Base-by-base conservation (phyloP, 2,888 invertebrate species). In the Ferdinandea cuprea region DNA sequence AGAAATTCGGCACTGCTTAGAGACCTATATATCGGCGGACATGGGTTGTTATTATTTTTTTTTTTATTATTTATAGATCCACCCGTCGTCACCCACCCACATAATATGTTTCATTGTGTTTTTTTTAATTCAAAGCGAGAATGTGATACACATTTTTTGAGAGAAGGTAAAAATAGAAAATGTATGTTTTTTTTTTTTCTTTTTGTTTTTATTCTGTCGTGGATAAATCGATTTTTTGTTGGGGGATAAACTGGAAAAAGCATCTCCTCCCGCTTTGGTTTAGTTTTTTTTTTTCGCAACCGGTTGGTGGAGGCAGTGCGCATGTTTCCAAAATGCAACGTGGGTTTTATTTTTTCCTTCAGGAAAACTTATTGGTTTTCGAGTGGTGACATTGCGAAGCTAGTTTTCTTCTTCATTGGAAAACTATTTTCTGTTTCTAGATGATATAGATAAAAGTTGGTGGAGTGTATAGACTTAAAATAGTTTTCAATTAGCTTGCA, bases 171-270 rank as follows among this genome's bases (percentile, higher is more conserved):
- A 81, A 81, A 74, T 81, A 76, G 76, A 65, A 65, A 74, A 65
- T 56, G 74, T 69, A 40, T 61, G 15, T 37, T 63, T 32, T 28
- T 44, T 42, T 50, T 42, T 50, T 15, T 17, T 44, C 11, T 48
- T 25, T 54, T 56, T 63, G 44, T 68, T 76, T 58, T 65, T 59
- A 46, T 52, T 59, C 58, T 46, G 32, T 40, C 46, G 71, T 72
- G 71, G 65, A 61, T 77, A 72, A 81, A 81, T 81, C 81, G 81
- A 81, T 81, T 72, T 81, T 72, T 72, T 65, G 35, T 77, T 21
- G 17, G 52, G 44, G 37, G 65, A 72, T 66, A 71, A 52, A 46
- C 71, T 61, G 52, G 76, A 72, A 79, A 66, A 59, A 56, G 30
- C 81, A 81, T 81, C 68, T 46, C 28, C 52, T 59, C 78, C 48